phyloP scores from a whole-genome alignment of 2,113 vertebrate species.

The Heloderma charlesbogerti region DNA sequence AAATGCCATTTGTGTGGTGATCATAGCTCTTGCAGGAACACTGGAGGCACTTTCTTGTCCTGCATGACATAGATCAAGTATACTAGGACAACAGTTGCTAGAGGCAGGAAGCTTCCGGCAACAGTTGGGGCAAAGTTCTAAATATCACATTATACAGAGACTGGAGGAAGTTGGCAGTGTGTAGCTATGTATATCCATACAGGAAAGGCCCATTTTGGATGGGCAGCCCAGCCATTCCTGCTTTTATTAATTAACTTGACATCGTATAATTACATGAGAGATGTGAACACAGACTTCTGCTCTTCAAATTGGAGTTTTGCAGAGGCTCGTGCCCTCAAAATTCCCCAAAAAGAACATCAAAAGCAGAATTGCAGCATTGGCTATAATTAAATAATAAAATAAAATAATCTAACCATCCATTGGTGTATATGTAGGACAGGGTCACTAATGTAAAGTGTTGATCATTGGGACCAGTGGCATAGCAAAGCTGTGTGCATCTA shows the following conservation, averaged over 20 bases:
- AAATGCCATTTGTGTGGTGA: background rate
- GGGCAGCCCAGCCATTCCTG: background rate
- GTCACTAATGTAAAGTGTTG: background rate
- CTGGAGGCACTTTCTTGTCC: background rate
- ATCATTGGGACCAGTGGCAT: background rate
- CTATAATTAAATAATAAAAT: background rate
- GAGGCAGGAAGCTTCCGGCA: rapidly evolving
- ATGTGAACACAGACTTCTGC: background rate
- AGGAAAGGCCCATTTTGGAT: rapidly evolving
- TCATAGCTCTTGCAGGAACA: rapidly evolving
- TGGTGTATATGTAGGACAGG: background rate
- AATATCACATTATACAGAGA: background rate
- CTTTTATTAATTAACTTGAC: background rate
- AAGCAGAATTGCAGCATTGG: rapidly evolving
- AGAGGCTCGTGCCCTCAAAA: background rate
- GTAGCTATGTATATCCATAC: rapidly evolving
- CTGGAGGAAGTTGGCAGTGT: rapidly evolving
- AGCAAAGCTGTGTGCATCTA: background rate
- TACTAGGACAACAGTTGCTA: conserved; percentile 14
- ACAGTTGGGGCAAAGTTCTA: background rate
- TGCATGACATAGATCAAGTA: conserved; percentile 4
- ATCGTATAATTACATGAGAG: rapidly evolving
- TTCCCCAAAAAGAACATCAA: background rate
- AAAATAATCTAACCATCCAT: background rate
- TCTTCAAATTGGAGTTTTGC: background rate